phyloP scores from a whole-genome alignment of 2,888 invertebrate species.

The Hyposoter dolosus region DNA sequence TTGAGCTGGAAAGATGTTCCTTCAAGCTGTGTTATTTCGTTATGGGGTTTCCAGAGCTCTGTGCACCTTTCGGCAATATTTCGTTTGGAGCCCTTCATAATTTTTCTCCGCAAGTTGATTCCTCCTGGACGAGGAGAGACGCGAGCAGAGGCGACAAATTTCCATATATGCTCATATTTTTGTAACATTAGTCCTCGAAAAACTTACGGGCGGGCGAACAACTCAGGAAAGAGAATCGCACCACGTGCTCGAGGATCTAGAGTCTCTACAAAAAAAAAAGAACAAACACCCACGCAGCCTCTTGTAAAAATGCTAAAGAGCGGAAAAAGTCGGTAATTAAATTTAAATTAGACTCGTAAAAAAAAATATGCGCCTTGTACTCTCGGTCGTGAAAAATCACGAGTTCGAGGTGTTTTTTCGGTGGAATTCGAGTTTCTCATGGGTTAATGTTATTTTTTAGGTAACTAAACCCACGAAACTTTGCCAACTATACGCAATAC shows the following conservation, averaged over 20 bases:
- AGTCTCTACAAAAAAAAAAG: slow-evolving; percentile 4
- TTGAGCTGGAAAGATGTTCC: slow-evolving; percentile 19
- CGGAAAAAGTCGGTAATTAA: slow-evolving; percentile 2
- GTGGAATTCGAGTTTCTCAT: background rate
- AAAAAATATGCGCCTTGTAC: background rate
- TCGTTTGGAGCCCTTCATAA: background rate
- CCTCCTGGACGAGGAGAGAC: slow-evolving; percentile 10
- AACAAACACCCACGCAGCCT: background rate
- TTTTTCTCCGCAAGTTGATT: slow-evolving; percentile 32
- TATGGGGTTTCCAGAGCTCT: background rate
- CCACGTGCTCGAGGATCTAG: slow-evolving; percentile 29
- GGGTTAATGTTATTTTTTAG: background rate
- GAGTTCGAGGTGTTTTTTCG: slow-evolving; percentile 16
- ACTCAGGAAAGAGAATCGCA: slow-evolving; percentile 18
- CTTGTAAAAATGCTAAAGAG: slow-evolving; percentile 41
- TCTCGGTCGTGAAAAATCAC: slow-evolving; percentile 23
- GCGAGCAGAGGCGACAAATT: slow-evolving; percentile 28
- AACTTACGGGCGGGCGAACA: slow-evolving; percentile 2
- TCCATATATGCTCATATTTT: slow-evolving; percentile 46
- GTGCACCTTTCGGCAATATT: slow-evolving; percentile 4
- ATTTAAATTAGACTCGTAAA: slow-evolving; percentile 14
- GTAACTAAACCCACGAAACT: slow-evolving; percentile 9
- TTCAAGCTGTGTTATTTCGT: background rate
- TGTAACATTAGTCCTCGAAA: slow-evolving; percentile 13
- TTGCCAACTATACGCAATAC: background rate